Evolutionary conservation across 2,888 invertebrate genomes (phyloP).

Genomic region (Lithophane socia): DNA sequence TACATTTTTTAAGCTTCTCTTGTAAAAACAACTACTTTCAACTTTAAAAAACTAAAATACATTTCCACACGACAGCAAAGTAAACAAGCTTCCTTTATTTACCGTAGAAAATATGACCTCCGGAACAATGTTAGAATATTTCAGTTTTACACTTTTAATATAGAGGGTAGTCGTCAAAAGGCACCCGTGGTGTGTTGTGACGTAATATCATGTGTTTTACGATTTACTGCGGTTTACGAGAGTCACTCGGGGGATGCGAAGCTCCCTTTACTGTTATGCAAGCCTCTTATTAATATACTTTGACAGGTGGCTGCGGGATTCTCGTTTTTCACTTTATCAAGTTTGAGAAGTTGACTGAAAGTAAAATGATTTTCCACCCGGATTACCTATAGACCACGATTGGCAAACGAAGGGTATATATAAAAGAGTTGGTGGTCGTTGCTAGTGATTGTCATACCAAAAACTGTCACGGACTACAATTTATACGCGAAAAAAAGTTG

Average conservation of each 20-base stretch:
- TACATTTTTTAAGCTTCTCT: neutral
- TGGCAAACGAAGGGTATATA: no score
- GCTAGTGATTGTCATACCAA: no score
- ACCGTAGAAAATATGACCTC: slow-evolving; percentile 48
- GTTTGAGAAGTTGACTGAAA: neutral
- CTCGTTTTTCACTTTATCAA: neutral
- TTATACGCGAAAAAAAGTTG: no score
- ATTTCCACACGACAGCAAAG: slow-evolving; percentile 9
- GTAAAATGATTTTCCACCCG: neutral
- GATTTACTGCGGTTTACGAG: slow-evolving; percentile 59
- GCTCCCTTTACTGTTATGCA: slow-evolving; percentile 69
- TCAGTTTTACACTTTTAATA: slow-evolving; percentile 65
- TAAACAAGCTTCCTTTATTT: slow-evolving; percentile 40
- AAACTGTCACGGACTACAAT: no score
- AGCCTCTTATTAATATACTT: slow-evolving; percentile 66
- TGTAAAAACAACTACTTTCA: neutral
- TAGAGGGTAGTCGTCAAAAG: slow-evolving; percentile 56
- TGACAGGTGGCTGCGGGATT: slow-evolving; percentile 28
- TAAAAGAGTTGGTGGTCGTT: no score
- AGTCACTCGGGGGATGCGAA: slow-evolving; percentile 40
- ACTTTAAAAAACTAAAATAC: slow-evolving; percentile 16
- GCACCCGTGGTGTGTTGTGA: slow-evolving; percentile 40
- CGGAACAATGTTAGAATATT: slow-evolving; percentile 58
- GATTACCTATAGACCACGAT: no score
- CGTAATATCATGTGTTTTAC: slow-evolving; percentile 68